Percentiles rank a stretch among this genome's conserved stretches.
phyloP scores from a whole-genome alignment of 2,113 vertebrate genomes.

The Scomber colias region DNA sequence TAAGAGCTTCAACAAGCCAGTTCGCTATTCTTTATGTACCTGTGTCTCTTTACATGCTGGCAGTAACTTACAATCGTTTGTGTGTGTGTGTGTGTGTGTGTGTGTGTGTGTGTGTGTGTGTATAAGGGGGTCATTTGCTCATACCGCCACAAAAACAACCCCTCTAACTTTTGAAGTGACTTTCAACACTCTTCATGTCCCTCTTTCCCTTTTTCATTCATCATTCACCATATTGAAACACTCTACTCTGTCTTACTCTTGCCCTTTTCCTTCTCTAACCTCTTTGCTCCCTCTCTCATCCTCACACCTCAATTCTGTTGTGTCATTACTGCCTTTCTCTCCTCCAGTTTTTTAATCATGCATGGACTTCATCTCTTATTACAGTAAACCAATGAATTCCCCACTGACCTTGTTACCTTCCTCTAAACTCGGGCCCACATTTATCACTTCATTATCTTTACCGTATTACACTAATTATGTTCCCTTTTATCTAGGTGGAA shows the following conservation, averaged over 20 bases:
- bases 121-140: not conserved
- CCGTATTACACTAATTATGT: conserved; percentile 65
- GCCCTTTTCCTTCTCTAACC: not conserved
- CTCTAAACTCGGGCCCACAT: conserved; percentile 53
- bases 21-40: conserved; percentile 10
- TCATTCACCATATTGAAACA: conserved; percentile 6
- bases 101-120: too few relatives aligned
- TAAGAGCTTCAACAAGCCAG: conserved; percentile 14
- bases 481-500: conserved; percentile 61
- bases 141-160: conserved; percentile 11
- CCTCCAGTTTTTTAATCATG: conserved; percentile 48
- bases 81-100: conserved; percentile 35
- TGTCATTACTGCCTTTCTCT: conserved; percentile 34
- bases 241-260: not conserved
- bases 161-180: conserved; percentile 46
- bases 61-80: conserved; percentile 30
- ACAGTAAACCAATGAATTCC: conserved; percentile 46
- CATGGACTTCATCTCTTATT: conserved; percentile 48
- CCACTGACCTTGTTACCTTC: conserved; percentile 55
- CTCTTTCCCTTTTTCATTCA: not conserved
- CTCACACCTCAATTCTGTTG: not conserved
- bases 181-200: conserved; percentile 17
- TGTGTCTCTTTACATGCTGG: not conserved
- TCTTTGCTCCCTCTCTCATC: not conserved
- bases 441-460: conserved; percentile 70